Base-by-base conservation (phyloP, 1,140 invertebrate species). In the Rhagoletis zephyria region DNA sequence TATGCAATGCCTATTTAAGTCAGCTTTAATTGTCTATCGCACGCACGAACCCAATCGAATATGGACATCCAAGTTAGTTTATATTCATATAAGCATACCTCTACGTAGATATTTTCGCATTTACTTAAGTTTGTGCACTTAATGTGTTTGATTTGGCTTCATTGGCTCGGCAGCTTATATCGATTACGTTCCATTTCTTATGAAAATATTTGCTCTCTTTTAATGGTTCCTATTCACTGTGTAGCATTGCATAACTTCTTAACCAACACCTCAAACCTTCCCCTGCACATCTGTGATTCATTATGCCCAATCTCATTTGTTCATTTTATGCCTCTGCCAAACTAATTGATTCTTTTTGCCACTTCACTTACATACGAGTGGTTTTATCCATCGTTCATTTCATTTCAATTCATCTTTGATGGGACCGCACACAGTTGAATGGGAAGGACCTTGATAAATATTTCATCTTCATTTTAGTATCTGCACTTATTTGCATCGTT, bases 181-280 rank as follows among this genome's bases (percentile, higher is more conserved):
- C 40, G 67, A 74, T 74, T 74, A 74, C 67, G 67, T 74, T 42
- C 67, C 67, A 74, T 48, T 74, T 74, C 40, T 74, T 74, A 45
- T 4, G 67, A 74, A 74, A 74, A 74, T 74, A 74, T 74, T 74
- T 74, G 16, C 67, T 42, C 16, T 74, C 67, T 74, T 74, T 42
- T 30, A 48, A 74, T 16, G 45, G 67, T 63, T 30, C 30, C 30
- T 74, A 45, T 74, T 42, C 14, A 74, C 42, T 45, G 12, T 42
- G 67, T 48, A n/a, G 42, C 67, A 16, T 74, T 74, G 14, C 67
- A 48, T 5, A 74, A 74, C 67, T 74, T 74, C 61, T 14, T 14
- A 4, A 4, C 16, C 10, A 63, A 14, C 61, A 63, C 16, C 12
- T 2, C 51, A 56, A 10, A 7, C 51, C 51, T 7, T 56, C 10